These are phyloP conservation scores for Benitochromis conjunctus DNA, from an alignment of 2,113 vertebrate genomes.

Conservation along the genomic window DNA sequence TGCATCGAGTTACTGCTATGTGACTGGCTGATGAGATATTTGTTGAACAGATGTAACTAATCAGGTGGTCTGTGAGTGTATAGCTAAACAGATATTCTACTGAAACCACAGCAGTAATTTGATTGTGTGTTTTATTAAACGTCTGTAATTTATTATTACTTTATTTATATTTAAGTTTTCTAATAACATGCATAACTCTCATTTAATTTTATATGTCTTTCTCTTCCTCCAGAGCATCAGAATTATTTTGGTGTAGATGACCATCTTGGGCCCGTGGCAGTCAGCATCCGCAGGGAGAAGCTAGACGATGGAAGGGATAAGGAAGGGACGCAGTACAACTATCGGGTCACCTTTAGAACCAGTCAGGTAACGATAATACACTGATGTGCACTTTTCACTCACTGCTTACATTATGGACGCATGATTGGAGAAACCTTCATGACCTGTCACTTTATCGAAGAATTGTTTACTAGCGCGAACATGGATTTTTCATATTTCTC, in stretches of 20 bases:
- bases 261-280: slow-evolving; percentile 91
- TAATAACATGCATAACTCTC: background rate
- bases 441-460: background rate
- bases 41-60: background rate
- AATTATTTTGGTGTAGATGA: slow-evolving; percentile 98
- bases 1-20: background rate
- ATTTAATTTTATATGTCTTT: background rate
- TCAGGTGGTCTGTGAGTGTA: background rate
- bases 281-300: slow-evolving; percentile 91
- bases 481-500: slow-evolving; percentile 1
- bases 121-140: background rate
- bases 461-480: background rate
- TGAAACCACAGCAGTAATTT: background rate
- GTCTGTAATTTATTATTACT: background rate
- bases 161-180: background rate
- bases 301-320: slow-evolving; percentile 93
- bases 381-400: background rate
- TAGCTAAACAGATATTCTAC: background rate
- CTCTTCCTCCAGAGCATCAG: slow-evolving; percentile 83
- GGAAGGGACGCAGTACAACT: slow-evolving; percentile 91
- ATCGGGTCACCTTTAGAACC: slow-evolving; percentile 92
- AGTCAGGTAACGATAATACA: slow-evolving; percentile 83
- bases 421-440: background rate
- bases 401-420: background rate
- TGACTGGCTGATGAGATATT: background rate